Evolutionary conservation across 1,140 invertebrate genomes (phyloP), one percentile per base, ranked within the genome.

Genomic region (Hypsibius dujardini): DNA sequence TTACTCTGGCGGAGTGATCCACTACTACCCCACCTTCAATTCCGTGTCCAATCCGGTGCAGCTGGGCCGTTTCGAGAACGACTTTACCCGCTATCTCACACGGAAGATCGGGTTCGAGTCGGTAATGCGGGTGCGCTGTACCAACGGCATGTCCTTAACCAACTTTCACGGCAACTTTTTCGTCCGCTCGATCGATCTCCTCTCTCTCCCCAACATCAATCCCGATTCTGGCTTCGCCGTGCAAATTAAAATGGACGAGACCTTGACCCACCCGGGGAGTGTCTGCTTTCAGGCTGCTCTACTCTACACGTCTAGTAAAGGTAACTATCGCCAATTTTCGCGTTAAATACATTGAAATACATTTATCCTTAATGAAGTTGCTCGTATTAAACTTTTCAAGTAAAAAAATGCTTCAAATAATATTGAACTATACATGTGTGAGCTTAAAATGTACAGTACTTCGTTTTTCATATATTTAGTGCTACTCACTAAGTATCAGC

Each of bases 161-260:
- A 94, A 93, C 74, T 99, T 98, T 84, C 94, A 98, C 82, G 96
- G 96, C 7, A 98, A 98, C 79, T 97, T 97, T 84, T 99, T 98
- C 81, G 95, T 99, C 50, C 84, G 96, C 40, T 97, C 95, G 0
- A 96, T 94, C 1, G 95, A 99, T 82, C 82, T 99, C 28, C 80
- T 99, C 40, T 93, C 91, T 47, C 81, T 99, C 73, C 93, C 96
- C 46, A 98, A 98, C 82, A 88, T 97, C 60, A 98, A 95, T 81
- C 95, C 95, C 0, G 96, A 99, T 81, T 87, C 92, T 47, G 94
- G 92, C 40, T 97, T 95, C 81, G 95, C 90, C 40, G 96, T 98
- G 88, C 95, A 98, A 83, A 86, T 97, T 59, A 85, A 90, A 1
- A 90, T 96, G 47, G 94, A 98, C 74, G 95, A 98, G 78, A 88